A percentile compares a stretch with the other conserved stretches of the same genome.
Conservation (phyloP, 2,888 invertebrate species). For the Meloe dianella region DNA sequence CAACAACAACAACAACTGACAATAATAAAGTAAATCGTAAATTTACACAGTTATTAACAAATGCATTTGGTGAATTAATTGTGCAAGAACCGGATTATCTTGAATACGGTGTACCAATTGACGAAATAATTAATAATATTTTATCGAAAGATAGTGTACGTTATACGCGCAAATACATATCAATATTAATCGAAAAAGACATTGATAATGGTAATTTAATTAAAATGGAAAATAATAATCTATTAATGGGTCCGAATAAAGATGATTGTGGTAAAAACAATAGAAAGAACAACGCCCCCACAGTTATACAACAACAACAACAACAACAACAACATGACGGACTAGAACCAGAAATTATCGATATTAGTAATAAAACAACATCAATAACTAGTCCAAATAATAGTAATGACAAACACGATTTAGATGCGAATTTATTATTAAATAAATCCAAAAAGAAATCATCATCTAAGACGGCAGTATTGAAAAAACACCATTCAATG, state of each 20-base stretch:
- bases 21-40: slow-evolving; percentile 45
- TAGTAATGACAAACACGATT: not conserved
- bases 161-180: slow-evolving; percentile 68
- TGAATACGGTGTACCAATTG: slow-evolving; percentile 74
- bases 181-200: slow-evolving; percentile 73
- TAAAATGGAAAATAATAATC: slow-evolving; percentile 71
- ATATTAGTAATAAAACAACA: slow-evolving; percentile 5
- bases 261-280: slow-evolving; percentile 34
- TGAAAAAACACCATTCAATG: slow-evolving; percentile 27
- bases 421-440: not conserved
- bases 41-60: slow-evolving; percentile 65
- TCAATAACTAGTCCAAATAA: not conserved
- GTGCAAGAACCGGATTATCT: slow-evolving; percentile 75
- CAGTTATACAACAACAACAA: slow-evolving; percentile 31
- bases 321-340: too few species aligned
- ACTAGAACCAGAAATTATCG: not conserved
- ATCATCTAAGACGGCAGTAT: slow-evolving; percentile 37
- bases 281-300: not conserved
- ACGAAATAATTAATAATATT: slow-evolving; percentile 70
- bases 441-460: slow-evolving; percentile 36
- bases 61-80: slow-evolving; percentile 74
- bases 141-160: slow-evolving; percentile 68
- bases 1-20: too few species aligned
- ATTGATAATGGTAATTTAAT: slow-evolving; percentile 72
- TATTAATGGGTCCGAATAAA: slow-evolving; percentile 68